Percentiles rank a stretch among this genome's conserved stretches.
phyloP scores from a whole-genome alignment of 2,113 vertebrate species.

The Lepisosteus oculatus region DNA sequence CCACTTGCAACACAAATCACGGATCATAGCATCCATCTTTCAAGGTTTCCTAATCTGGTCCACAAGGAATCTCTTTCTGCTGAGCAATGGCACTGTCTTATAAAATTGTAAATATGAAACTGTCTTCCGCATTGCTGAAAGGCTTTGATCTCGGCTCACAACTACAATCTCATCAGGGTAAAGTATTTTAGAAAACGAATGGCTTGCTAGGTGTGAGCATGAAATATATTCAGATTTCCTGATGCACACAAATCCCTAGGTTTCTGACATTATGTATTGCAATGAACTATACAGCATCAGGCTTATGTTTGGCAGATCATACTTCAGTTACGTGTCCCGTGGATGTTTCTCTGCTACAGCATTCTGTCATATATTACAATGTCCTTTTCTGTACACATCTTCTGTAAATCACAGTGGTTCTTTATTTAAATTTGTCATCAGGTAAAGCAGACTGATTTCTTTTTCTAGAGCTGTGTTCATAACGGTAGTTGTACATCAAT shows the following conservation, averaged over 20 bases:
- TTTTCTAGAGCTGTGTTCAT: too few relatives aligned
- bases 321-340: not conserved
- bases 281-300: constrained; percentile 13
- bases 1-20: not conserved
- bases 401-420: too few relatives aligned
- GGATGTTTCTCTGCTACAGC: not conserved
- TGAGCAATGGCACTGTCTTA: not conserved
- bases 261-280: constrained; percentile 15
- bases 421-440: too few relatives aligned
- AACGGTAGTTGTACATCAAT: too few relatives aligned
- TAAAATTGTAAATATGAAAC: constrained; percentile 13
- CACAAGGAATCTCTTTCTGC: not conserved
- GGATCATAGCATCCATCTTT: not conserved
- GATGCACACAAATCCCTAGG: constrained; percentile 9
- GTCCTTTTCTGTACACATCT: too few relatives aligned
- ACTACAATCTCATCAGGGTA: constrained; percentile 1
- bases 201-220: not conserved
- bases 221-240: constrained; percentile 17
- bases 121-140: not conserved
- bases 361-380: too few relatives aligned
- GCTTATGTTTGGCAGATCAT: constrained; percentile 16
- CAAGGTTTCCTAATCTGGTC: not conserved
- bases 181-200: not conserved
- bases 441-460: too few relatives aligned
- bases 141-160: not conserved